Percentiles rank a stretch among this genome's conserved stretches.
phyloP scores from a whole-genome alignment of 2,797 vertebrate genomes.

The Morelia viridis region DNA sequence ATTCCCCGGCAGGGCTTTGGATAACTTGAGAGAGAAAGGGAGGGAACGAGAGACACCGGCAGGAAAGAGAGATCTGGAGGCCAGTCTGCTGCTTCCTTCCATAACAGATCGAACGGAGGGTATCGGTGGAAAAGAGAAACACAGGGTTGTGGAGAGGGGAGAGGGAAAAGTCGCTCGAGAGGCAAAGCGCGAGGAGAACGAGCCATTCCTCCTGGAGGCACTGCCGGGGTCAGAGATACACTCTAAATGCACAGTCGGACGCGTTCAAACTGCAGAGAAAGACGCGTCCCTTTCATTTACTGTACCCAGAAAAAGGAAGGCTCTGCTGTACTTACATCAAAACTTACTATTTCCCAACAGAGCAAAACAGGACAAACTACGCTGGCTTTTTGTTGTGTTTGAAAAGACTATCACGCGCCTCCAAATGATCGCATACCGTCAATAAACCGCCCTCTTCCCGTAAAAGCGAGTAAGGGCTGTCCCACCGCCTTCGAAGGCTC shows the following conservation, averaged over 20 bases:
- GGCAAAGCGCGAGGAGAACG: neutral
- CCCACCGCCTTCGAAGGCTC: neutral
- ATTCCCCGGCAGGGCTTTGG: conserved; percentile 66
- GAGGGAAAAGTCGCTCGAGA: conserved; percentile 25
- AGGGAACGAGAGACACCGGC: neutral
- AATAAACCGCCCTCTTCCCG: neutral
- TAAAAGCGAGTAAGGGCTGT: neutral
- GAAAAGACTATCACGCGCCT: neutral
- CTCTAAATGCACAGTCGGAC: neutral
- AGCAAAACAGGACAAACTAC: neutral
- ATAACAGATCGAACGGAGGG: conserved; percentile 35
- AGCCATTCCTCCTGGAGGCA: neutral
- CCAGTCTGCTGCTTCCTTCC: conserved; percentile 57
- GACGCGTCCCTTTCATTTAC: neutral
- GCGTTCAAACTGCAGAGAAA: neutral
- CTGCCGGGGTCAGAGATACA: neutral
- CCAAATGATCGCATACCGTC: neutral
- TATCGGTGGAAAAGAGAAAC: conserved; percentile 33
- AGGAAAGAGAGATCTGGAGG: conserved; percentile 17
- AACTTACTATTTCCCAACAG: too few species aligned
- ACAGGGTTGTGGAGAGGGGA: conserved; percentile 24
- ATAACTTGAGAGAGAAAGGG: conserved; percentile 53
- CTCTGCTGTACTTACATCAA: neutral
- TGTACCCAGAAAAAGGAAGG: neutral
- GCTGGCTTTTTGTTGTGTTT: neutral